Percentiles rank a stretch among this genome's conserved stretches.
phyloP scores from a whole-genome alignment of 1,140 invertebrate species.

The Drosophila tristis region DNA sequence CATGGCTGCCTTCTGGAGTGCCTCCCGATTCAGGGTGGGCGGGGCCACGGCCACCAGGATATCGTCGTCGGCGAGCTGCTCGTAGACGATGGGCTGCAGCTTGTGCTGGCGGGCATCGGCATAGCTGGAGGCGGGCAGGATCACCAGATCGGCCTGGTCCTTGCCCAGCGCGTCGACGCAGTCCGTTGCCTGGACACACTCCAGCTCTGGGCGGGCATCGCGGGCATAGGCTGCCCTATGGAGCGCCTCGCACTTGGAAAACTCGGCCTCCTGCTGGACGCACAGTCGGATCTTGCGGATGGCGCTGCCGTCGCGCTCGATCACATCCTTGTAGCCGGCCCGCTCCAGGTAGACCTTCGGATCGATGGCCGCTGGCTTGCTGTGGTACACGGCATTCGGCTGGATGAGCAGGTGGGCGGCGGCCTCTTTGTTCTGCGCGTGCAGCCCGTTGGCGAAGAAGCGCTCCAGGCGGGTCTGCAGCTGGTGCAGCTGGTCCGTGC shows the following conservation, averaged over 20 bases:
- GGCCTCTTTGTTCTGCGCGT: slow-evolving; percentile 71
- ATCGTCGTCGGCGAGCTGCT: slow-evolving; percentile 58
- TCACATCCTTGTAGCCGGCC: slow-evolving; percentile 91
- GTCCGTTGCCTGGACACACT: slow-evolving; percentile 87
- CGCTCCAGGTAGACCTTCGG: slow-evolving; percentile 88
- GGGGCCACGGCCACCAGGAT: slow-evolving; percentile 71
- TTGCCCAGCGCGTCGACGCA: slow-evolving; percentile 88
- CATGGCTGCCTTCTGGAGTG: slow-evolving; percentile 62
- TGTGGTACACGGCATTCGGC: slow-evolving; percentile 86
- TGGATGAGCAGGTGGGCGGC: slow-evolving; percentile 86
- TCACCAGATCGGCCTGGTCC: slow-evolving; percentile 60
- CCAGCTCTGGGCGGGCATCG: slow-evolving; percentile 89
- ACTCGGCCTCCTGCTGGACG: slow-evolving; percentile 86
- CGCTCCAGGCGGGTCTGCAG: slow-evolving; percentile 74
- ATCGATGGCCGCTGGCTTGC: slow-evolving; percentile 86
- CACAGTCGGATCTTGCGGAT: slow-evolving; percentile 86
- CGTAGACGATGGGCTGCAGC: slow-evolving; percentile 71
- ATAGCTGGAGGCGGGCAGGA: slow-evolving; percentile 37
- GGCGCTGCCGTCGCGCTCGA: slow-evolving; percentile 86
- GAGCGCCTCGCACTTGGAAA: slow-evolving; percentile 88
- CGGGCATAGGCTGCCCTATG: slow-evolving; percentile 89
- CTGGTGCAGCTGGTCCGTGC: slow-evolving; percentile 80
- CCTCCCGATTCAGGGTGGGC: slow-evolving; percentile 49
- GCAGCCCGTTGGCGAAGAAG: slow-evolving; percentile 77
- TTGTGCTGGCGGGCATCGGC: slow-evolving; percentile 50